These are phyloP conservation scores for Sarcophaga variegata DNA, from an alignment of 2,888 invertebrate species.

Conservation along the genomic window DNA sequence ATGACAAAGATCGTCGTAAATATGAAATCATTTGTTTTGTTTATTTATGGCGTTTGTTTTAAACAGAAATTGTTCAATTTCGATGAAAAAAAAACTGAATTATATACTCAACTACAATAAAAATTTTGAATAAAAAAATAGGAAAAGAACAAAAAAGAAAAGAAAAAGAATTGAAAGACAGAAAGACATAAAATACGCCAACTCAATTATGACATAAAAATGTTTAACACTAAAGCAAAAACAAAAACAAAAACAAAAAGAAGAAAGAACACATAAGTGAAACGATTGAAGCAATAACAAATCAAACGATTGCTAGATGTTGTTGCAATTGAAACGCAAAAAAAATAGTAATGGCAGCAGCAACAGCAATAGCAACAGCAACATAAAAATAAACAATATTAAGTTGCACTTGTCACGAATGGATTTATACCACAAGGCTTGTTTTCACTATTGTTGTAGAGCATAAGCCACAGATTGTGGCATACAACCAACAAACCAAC, in stretches of 20 bases:
- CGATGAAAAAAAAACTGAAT: background rate
- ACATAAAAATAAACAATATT: conserved; percentile 41
- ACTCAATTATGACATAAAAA: conserved; percentile 56
- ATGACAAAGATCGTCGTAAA: background rate
- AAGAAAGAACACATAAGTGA: background rate
- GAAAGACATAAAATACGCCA: conserved; percentile 47
- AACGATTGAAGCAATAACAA: background rate
- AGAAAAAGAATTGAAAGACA: background rate
- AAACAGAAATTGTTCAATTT: background rate
- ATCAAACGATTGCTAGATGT: conserved; percentile 28
- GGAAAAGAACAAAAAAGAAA: background rate
- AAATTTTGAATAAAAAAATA: background rate
- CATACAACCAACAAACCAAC: conserved; percentile 8
- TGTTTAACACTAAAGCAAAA: conserved; percentile 22
- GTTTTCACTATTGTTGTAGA: conserved; percentile 36
- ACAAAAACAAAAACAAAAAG: background rate
- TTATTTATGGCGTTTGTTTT: background rate
- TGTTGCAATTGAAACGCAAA: conserved; percentile 5
- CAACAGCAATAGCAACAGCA: background rate
- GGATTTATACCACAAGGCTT: conserved; percentile 2
- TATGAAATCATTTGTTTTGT: background rate
- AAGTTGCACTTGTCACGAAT: conserved; percentile 62
- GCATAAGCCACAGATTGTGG: conserved; percentile 1
- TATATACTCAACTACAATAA: background rate
- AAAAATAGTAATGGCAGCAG: background rate